Base-by-base conservation (phyloP, 2,888 invertebrate genomes). In the Eupithecia pulchellata region DNA sequence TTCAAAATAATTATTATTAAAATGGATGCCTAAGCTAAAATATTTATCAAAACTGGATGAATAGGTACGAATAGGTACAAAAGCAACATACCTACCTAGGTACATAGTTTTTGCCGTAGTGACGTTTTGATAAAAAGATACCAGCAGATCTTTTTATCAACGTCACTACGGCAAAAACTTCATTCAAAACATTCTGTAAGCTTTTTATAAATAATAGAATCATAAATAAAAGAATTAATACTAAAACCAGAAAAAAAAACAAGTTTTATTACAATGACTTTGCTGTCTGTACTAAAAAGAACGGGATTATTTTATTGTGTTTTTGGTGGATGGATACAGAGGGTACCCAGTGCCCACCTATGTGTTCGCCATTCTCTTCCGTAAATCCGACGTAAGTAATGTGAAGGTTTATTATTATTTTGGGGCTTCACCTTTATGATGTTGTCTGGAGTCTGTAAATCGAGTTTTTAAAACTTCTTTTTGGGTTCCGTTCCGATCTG, bases 291-390 rank as follows among this genome's bases (percentile, higher is more conserved):
- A 89, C 85, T 79, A 75, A 82, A 91, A 91, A 89, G 87, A 86
- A 79, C 76, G 76, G 89, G 91, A 91, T 93, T 92, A 92, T 91
- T 92, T 91, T 90, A 92, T 91, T 92, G 91, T 91, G 87, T 89
- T 91, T 89, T 90, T 85, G 89, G 85, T 85, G 84, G 85, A 86
- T 88, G 86, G 79, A 75, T 75, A 25, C 30, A 68, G 75, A 84
- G 84, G 86, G 89, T n/a, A n/a, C n/a, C n/a, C n/a, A 87, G 84
- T 78, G 78, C 78, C 69, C 75, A 75, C 76, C 77, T 77, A 76
- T 80, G 78, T 75, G 77, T 77, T 77, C 75, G 74, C 52, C 29
- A 70, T 71, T 71, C 69, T 70, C 66, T 71, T 65, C 58, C 62
- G 67, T 71, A 73, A 76, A 78, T 76, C 76, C 67, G 25, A 64